Evolutionary conservation across 2,888 invertebrate genomes (phyloP), one percentile per base, ranked within the genome.

Genomic region (Cetonia aurata): DNA sequence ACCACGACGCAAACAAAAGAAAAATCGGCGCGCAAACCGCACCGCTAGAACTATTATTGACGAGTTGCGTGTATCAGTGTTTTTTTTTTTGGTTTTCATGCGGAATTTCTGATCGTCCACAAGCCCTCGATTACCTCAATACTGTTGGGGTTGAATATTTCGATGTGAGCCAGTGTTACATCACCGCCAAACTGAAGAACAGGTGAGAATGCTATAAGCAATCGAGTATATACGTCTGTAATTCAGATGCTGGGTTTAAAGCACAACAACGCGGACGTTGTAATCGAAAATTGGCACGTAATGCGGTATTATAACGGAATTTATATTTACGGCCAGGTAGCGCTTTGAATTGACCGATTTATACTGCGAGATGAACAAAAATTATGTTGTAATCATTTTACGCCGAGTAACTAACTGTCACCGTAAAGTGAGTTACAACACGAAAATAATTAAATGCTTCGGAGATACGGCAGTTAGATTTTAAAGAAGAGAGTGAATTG

Each of bases 121-220:
- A 10, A 37, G 3, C 44, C 15, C 33, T 50, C 13, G 31, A 13
- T 48, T 3, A n/a, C 31, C 6, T 44, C 4, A 50, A 1, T 13
- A 13, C 15, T 48, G 17, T 17, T 62, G n/a, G 12, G 62, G 12
- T 25, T 62, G 48, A 8, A 48, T 62, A n/a, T 48, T 62, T 62
- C 46, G 44, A 59, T 59, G 62, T 62, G 48, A 62, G 12, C 48
- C 48, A 15, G 62, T 33, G 10, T 48, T 62, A 62, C 48, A 13
- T 62, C 25, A 62, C 62, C 62, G 62, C 12, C 62, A 62, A 62
- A 48, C 62, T 62, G 62, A 62, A 62, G 62, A 62, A 62, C 48
- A 62, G 62, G 62, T 62, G 62, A 62, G 62, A 19, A 59, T 62
- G 48, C 12, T 48, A 50, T 62, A 48, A 6, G 50, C 9, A 1